Evolutionary conservation across 2,888 invertebrate genomes (phyloP).

Genomic region (Melanchra persicariae): DNA sequence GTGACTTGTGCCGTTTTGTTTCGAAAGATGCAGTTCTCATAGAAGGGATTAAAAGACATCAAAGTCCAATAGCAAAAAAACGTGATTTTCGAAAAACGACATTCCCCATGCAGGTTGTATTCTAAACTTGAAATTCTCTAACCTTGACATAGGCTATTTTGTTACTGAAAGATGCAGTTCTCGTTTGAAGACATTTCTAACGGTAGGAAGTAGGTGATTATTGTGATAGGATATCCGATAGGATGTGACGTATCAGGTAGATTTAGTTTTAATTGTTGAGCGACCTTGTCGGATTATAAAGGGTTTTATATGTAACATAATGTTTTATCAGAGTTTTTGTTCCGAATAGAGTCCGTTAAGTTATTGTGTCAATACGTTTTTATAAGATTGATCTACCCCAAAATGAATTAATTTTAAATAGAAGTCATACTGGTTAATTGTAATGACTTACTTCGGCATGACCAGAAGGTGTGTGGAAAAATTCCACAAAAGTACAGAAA

Average conservation of each 20-base stretch:
- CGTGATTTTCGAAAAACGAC: constrained; percentile 11
- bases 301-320: constrained; percentile 29
- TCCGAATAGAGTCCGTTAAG: background rate
- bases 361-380: background rate
- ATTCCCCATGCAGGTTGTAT: background rate
- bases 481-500: too few species aligned
- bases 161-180: background rate
- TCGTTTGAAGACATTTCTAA: constrained; percentile 67
- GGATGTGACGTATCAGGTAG: constrained; percentile 84
- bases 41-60: too few species aligned
- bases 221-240: constrained; percentile 85
- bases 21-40: background rate
- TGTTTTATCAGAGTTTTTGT: constrained; percentile 4
- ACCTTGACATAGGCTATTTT: constrained; percentile 15
- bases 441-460: background rate
- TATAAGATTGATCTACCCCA: background rate
- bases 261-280: constrained; percentile 59
- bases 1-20: constrained; percentile 18
- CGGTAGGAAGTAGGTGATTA: constrained; percentile 87
- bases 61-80: too few species aligned
- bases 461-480: too few species aligned
- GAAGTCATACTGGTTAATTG: too few species aligned
- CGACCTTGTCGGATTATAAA: constrained; percentile 54
- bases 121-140: background rate
- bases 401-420: too few species aligned